Conservation (phyloP, 2,888 invertebrate species). For the Phaonia tiefii region DNA sequence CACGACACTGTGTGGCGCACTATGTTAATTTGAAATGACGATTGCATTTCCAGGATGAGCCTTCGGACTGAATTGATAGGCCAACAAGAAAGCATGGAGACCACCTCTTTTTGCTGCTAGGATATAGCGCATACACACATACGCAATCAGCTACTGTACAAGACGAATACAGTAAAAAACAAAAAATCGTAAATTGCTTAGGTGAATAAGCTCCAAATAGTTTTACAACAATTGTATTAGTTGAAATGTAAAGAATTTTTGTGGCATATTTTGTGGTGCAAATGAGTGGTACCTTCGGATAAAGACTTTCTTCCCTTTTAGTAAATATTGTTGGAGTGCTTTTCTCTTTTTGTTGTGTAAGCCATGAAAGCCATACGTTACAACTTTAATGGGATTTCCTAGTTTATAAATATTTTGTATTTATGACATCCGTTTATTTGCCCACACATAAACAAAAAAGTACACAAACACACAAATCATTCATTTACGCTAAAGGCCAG, state of each 20-base stretch:
- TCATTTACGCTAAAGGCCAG: background rate
- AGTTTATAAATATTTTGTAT: slow-evolving; percentile 34
- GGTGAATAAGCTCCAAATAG: too few relatives aligned
- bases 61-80: too few relatives aligned
- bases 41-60: too few relatives aligned
- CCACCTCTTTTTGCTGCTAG: too few relatives aligned
- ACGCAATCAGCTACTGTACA: too few relatives aligned
- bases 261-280: background rate
- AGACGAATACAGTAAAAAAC: too few relatives aligned
- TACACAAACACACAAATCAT: slow-evolving; percentile 9
- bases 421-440: slow-evolving; percentile 44
- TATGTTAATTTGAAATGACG: too few relatives aligned
- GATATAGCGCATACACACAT: too few relatives aligned
- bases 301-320: background rate
- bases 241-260: background rate
- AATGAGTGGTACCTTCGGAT: background rate
- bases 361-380: slow-evolving; percentile 11
- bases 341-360: background rate
- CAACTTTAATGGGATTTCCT: slow-evolving; percentile 2
- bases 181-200: too few relatives aligned
- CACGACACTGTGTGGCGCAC: too few relatives aligned
- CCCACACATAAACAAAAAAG: background rate
- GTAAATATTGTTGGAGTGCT: background rate
- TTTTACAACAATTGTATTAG: too few relatives aligned
- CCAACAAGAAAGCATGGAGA: too few relatives aligned